Percentiles rank a stretch among this genome's conserved stretches.
phyloP scores from a whole-genome alignment of 2,797 vertebrate genomes.

The Tolypeutes matacus region DNA sequence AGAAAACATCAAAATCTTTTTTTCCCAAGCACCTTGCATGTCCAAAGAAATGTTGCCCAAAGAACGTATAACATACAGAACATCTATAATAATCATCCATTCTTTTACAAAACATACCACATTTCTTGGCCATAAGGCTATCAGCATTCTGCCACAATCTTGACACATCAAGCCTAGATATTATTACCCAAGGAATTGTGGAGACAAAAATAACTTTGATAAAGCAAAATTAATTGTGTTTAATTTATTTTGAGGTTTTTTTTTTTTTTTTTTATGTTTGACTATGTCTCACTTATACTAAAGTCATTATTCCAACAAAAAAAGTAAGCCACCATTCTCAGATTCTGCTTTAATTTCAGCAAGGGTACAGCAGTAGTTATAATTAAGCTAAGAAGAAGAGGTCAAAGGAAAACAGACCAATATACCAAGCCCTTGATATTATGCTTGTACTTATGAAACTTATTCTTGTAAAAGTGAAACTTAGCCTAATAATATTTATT shows the following conservation, averaged over 20 bases:
- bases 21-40: conserved; percentile 26
- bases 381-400: conserved; percentile 48
- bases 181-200: conserved; percentile 5
- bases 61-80: neutral
- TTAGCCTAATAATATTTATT: too few species aligned
- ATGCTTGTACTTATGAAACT: too few species aligned
- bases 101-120: conserved; percentile 16
- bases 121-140: neutral
- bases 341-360: conserved; percentile 53
- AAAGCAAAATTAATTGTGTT: conserved; percentile 27
- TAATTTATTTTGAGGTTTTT: conserved; percentile 1
- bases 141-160: neutral
- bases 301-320: conserved; percentile 61
- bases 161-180: neutral
- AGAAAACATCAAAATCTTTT: conserved; percentile 40
- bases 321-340: conserved; percentile 18
- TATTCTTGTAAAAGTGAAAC: too few species aligned
- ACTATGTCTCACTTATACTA: neutral
- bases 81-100: neutral
- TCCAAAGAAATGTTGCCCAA: conserved; percentile 24
- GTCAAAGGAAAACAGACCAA: neutral
- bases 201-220: conserved; percentile 12
- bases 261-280: neutral
- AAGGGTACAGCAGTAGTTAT: conserved; percentile 1
- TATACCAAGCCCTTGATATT: too few species aligned